Evolutionary conservation across 2,113 vertebrate genomes (phyloP).

Genomic region (Motacilla alba): DNA sequence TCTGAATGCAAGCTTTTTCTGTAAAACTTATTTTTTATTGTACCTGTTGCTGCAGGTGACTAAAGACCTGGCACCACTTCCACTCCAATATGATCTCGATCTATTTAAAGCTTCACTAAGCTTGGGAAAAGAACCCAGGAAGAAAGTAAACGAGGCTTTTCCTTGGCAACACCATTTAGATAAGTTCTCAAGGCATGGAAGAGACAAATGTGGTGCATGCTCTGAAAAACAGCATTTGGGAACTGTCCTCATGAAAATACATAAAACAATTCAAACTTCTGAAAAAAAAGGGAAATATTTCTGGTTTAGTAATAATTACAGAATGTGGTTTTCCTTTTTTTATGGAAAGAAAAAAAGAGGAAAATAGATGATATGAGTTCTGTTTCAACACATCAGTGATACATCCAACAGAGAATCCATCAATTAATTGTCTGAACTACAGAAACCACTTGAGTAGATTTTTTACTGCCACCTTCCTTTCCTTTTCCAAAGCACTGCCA

Average conservation of each 20-base stretch:
- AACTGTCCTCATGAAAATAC: neutral
- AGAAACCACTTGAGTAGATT: neutral
- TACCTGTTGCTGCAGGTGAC: neutral
- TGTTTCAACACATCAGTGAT: neutral
- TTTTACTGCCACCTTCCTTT: neutral
- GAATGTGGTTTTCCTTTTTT: neutral
- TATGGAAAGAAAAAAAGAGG: neutral
- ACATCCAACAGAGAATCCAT: neutral
- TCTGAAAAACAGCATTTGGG: neutral
- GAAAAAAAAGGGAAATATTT: neutral
- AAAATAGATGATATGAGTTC: neutral
- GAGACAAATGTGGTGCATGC: neutral
- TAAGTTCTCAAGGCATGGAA: neutral
- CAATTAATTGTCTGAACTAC: neutral
- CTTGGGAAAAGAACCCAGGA: neutral
- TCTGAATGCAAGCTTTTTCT: neutral
- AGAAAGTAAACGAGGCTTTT: neutral
- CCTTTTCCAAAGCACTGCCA: slow-evolving; percentile 15
- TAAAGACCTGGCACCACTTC: neutral
- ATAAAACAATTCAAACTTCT: neutral
- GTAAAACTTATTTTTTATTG: neutral
- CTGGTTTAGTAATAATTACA: neutral
- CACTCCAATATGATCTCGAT: neutral
- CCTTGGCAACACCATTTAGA: neutral
- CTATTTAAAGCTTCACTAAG: neutral